Percentiles rank a stretch among this genome's conserved stretches.
These are phyloP conservation scores for Pseudopipra pipra DNA, from an alignment of 2,113 vertebrate species.

Conservation along the genomic window DNA sequence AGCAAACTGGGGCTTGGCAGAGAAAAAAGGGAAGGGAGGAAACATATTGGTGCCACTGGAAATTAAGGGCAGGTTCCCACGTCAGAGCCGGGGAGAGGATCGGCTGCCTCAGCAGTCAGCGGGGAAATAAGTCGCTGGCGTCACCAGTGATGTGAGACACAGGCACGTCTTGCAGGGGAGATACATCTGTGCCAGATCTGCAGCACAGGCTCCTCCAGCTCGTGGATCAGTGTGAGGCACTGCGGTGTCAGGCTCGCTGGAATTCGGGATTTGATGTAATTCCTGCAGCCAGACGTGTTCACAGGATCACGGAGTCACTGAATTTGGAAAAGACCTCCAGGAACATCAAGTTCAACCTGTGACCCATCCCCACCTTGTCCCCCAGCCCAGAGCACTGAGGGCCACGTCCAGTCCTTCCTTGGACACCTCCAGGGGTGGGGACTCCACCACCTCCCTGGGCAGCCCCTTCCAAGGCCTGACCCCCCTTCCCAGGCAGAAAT, in stretches of 20 bases:
- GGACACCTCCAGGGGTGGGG: not conserved
- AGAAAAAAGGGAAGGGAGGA: not conserved
- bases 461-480: not conserved
- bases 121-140: slow-evolving; percentile 54
- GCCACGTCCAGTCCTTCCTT: not conserved
- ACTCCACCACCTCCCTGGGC: not conserved
- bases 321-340: not conserved
- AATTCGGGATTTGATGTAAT: not conserved
- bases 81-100: not conserved
- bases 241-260: not conserved
- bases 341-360: accelerated
- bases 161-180: not conserved
- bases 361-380: accelerated
- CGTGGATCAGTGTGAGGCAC: accelerated
- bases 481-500: not conserved
- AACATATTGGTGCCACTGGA: not conserved
- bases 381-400: not conserved
- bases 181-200: not conserved
- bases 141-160: slow-evolving; percentile 40
- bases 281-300: not conserved
- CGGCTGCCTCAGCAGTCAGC: slow-evolving; percentile 24
- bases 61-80: not conserved
- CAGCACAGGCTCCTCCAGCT: not conserved
- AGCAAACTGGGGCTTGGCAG: not conserved
- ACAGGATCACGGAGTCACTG: accelerated